These are phyloP conservation scores for Chelonia mydas DNA, from an alignment of 2,797 vertebrate species.

Conservation along the genomic window DNA sequence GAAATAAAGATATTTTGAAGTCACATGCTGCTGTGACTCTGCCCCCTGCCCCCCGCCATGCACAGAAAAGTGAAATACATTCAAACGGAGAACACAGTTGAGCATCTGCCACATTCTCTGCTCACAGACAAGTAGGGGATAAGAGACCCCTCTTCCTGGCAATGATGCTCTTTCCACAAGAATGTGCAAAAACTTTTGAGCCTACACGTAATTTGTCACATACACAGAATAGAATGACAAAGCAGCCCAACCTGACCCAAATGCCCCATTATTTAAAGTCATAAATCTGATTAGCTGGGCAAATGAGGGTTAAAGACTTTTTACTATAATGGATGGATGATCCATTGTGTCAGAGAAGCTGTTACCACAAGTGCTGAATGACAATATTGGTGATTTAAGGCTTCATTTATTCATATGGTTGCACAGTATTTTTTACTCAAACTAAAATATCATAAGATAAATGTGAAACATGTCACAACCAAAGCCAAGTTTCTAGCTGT, in stretches of 20 bases:
- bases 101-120: background rate
- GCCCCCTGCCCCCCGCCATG: accelerated
- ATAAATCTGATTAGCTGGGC: background rate
- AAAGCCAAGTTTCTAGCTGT: background rate
- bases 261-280: background rate
- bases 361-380: background rate
- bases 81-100: background rate
- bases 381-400: constrained; percentile 25
- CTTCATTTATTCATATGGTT: constrained; percentile 25
- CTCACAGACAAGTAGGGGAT: background rate
- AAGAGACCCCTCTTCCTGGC: background rate
- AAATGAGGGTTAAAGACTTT: constrained; percentile 5
- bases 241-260: background rate
- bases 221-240: background rate
- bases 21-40: background rate
- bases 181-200: background rate
- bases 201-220: background rate
- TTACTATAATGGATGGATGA: background rate
- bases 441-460: constrained; percentile 6
- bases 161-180: background rate
- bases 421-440: constrained; percentile 39
- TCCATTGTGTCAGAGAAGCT: background rate
- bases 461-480: constrained; percentile 32
- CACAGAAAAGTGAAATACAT: background rate
- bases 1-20: constrained; percentile 15